A percentile compares a stretch with the other conserved stretches of the same genome.
phyloP scores from a whole-genome alignment of 2,888 invertebrate genomes.

The Trisateles emortualis region DNA sequence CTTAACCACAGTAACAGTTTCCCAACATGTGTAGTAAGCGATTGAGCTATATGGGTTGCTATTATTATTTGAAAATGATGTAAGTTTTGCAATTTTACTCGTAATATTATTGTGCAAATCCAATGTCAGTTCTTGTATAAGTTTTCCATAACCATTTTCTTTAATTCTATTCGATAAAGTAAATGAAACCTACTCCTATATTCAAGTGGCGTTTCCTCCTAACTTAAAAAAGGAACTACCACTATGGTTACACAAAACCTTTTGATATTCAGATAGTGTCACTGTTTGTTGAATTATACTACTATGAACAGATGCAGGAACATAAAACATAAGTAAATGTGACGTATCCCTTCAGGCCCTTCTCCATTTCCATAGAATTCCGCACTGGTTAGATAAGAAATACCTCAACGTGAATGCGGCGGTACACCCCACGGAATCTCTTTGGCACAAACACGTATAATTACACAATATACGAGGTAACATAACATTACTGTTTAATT shows the following conservation, averaged over 20 bases:
- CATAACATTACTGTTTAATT: slow-evolving; percentile 17
- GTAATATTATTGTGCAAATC: slow-evolving; percentile 3
- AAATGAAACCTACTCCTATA: slow-evolving; percentile 16
- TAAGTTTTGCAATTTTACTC: slow-evolving; percentile 5
- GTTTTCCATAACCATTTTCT: slow-evolving; percentile 25
- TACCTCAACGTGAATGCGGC: slow-evolving; percentile 18
- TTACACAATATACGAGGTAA: slow-evolving; percentile 10
- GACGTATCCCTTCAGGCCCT: slow-evolving; percentile 19
- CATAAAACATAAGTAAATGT: slow-evolving; percentile 15
- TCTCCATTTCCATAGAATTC: slow-evolving; percentile 36
- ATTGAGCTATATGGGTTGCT: too few species aligned
- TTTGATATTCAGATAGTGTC: slow-evolving; percentile 10
- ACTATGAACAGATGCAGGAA: slow-evolving; percentile 12
- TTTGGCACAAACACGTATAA: slow-evolving; percentile 18
- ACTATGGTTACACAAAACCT: not conserved
- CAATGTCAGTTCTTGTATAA: slow-evolving; percentile 13
- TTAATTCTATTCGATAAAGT: slow-evolving; percentile 23
- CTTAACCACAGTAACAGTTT: too few species aligned
- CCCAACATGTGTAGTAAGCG: too few species aligned
- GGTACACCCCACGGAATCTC: slow-evolving; percentile 22
- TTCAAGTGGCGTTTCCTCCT: not conserved
- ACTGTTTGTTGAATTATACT: slow-evolving; percentile 15
- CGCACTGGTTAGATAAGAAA: slow-evolving; percentile 34
- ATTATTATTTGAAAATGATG: too few species aligned
- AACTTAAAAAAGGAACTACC: not conserved